Evolutionary conservation across 2,888 invertebrate species (phyloP), one percentile per base, ranked within the genome.

Genomic region (Argyresthia albistria): DNA sequence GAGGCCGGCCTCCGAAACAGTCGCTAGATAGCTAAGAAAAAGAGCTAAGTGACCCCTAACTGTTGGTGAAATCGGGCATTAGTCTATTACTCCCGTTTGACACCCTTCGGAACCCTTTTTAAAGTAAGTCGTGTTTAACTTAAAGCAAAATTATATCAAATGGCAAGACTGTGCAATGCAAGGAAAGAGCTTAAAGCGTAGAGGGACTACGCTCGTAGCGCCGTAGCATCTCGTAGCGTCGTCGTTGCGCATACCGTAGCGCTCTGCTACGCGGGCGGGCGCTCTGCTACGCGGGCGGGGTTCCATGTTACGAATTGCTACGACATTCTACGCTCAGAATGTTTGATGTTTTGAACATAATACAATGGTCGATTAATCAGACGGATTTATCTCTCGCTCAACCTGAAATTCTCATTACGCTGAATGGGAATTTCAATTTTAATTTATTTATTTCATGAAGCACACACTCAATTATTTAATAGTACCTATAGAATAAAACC

Each of bases 21-120:
- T n/a, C n/a, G n/a, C n/a, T n/a, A n/a, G n/a, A n/a, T n/a, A n/a
- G n/a, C n/a, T n/a, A n/a, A n/a, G n/a, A n/a, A n/a, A n/a, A n/a
- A n/a, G n/a, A n/a, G 46, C 65, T 73, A 59, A 63, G 69, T 59
- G 78, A 81, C 73, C 83, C 68, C 79, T 75, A 62, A 70, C 71
- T 36, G 1, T 39, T 39, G 8, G 4, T 39, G 3, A 6, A 39
- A 39, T 8, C 4, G 2, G 3, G 3, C 39, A 8, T 6, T 39
- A 16, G 10, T 25, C 10, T 15, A 46, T 46, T 46, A 11, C 8
- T 10, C 11, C n/a, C n/a, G n/a, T n/a, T n/a, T n/a, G n/a, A n/a
- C n/a, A n/a, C n/a, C n/a, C n/a, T n/a, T n/a, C n/a, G n/a, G n/a
- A n/a, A n/a, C n/a, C n/a, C n/a, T n/a, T n/a, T n/a, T n/a, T n/a